These are phyloP conservation scores for Drosophila ustulata DNA, from an alignment of 2,888 invertebrate genomes.

Conservation along the genomic window DNA sequence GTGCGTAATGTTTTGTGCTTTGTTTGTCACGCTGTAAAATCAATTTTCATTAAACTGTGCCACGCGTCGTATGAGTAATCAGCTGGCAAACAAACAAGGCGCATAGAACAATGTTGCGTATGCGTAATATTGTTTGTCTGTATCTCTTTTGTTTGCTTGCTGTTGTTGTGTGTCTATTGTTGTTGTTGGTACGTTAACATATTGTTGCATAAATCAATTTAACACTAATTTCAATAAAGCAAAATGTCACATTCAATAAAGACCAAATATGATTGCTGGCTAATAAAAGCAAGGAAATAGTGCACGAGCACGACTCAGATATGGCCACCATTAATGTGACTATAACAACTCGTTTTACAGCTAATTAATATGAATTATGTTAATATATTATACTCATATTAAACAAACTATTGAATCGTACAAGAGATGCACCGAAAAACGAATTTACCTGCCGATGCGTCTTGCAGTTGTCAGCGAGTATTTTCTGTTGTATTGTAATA, in stretches of 20 bases:
- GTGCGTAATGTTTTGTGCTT: constrained; percentile 38
- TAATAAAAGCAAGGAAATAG: constrained; percentile 13
- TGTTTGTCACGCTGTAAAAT: constrained; percentile 72
- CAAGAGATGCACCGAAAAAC: constrained; percentile 10
- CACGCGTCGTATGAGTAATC: constrained; percentile 76
- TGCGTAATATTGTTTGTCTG: constrained; percentile 35
- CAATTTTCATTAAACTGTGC: constrained; percentile 76
- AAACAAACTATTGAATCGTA: neutral
- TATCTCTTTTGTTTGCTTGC: neutral
- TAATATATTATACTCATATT: too few relatives aligned
- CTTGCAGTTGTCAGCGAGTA: constrained; percentile 12
- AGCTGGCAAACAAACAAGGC: constrained; percentile 58
- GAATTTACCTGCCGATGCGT: constrained; percentile 52
- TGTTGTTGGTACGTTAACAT: constrained; percentile 41
- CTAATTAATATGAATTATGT: too few relatives aligned
- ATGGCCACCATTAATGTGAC: neutral
- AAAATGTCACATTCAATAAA: constrained; percentile 39
- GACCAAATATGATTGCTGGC: constrained; percentile 28
- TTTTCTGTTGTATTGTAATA: constrained; percentile 7
- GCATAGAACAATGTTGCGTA: constrained; percentile 25
- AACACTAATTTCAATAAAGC: constrained; percentile 66
- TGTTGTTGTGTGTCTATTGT: neutral
- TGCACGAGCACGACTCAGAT: neutral
- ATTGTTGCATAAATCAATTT: constrained; percentile 69
- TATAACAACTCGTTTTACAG: too few relatives aligned